Evolutionary conservation across 2,888 invertebrate genomes (phyloP).

Genomic region (Tiliacea aurago): DNA sequence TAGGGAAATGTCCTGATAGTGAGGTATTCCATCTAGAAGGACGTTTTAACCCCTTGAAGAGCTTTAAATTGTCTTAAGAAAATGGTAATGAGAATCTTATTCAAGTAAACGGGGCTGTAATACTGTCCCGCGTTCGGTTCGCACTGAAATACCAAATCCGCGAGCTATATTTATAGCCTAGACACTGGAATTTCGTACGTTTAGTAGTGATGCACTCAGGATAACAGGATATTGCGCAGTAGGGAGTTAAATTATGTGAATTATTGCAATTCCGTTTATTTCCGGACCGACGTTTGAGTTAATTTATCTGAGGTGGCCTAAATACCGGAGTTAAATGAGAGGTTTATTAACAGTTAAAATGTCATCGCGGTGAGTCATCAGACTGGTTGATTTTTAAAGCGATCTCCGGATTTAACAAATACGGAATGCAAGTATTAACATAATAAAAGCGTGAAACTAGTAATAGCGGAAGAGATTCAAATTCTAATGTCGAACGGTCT

Average conservation of each 20-base stretch:
- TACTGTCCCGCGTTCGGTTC: slow-evolving; percentile 10
- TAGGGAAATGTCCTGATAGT: slow-evolving; percentile 20
- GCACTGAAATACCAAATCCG: slow-evolving; percentile 32
- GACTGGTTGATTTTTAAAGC: not conserved
- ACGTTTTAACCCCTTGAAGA: slow-evolving; percentile 24
- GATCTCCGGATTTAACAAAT: slow-evolving; percentile 7
- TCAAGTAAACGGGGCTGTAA: slow-evolving; percentile 24
- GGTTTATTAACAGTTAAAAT: slow-evolving; percentile 38
- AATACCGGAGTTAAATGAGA: slow-evolving; percentile 34
- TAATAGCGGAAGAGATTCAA: slow-evolving; percentile 43
- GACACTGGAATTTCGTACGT: slow-evolving; percentile 42
- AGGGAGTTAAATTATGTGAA: slow-evolving; percentile 54
- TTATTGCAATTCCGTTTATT: slow-evolving; percentile 51
- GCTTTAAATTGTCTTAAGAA: slow-evolving; percentile 14
- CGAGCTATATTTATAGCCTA: slow-evolving; percentile 56
- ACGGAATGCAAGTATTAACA: slow-evolving; percentile 43
- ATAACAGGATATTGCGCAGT: slow-evolving; percentile 55
- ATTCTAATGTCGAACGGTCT: slow-evolving; percentile 56
- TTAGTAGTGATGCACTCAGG: slow-evolving; percentile 46
- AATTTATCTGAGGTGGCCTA: slow-evolving; percentile 33
- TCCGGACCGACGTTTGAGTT: slow-evolving; percentile 32
- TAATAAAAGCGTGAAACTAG: slow-evolving; percentile 56
- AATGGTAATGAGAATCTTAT: slow-evolving; percentile 31
- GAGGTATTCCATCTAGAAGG: slow-evolving; percentile 29
- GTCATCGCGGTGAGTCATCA: slow-evolving; percentile 24